These are phyloP conservation scores for Suricata suricatta DNA, from an alignment of 2,113 vertebrate genomes.

Conservation along the genomic window DNA sequence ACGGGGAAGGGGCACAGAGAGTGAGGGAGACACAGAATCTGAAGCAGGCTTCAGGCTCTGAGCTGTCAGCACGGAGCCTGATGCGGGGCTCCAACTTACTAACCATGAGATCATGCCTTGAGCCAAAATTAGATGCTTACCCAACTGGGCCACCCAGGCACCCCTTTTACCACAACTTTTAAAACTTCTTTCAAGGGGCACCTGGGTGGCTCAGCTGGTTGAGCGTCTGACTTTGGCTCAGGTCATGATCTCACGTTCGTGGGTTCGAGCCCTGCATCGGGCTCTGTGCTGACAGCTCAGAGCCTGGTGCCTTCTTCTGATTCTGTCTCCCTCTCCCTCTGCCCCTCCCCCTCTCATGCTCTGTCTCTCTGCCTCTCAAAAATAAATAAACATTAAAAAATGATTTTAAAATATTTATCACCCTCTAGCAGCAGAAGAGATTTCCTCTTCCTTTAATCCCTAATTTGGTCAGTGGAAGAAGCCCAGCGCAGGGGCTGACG, in stretches of 20 bases:
- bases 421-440: neutral
- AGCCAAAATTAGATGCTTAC: neutral
- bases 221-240: too few relatives aligned
- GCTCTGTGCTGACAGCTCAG: too few relatives aligned
- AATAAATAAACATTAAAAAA: neutral
- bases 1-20: neutral
- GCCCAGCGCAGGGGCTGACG: neutral
- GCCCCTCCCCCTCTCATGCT: too few relatives aligned
- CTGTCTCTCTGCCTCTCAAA: too few relatives aligned
- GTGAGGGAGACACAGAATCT: neutral
- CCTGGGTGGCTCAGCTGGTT: too few relatives aligned
- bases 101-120: neutral
- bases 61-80: neutral
- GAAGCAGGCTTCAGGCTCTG: too few relatives aligned
- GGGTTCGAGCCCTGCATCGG: too few relatives aligned
- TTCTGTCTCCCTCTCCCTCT: too few relatives aligned
- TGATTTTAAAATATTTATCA: neutral
- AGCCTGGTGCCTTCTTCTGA: too few relatives aligned
- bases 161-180: neutral
- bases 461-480: neutral
- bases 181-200: neutral
- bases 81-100: neutral
- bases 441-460: conserved; percentile 23
- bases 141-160: neutral
- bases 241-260: too few relatives aligned